These are phyloP conservation scores for Clanis bilineata DNA, from an alignment of 2,888 invertebrate genomes.

Conservation along the genomic window DNA sequence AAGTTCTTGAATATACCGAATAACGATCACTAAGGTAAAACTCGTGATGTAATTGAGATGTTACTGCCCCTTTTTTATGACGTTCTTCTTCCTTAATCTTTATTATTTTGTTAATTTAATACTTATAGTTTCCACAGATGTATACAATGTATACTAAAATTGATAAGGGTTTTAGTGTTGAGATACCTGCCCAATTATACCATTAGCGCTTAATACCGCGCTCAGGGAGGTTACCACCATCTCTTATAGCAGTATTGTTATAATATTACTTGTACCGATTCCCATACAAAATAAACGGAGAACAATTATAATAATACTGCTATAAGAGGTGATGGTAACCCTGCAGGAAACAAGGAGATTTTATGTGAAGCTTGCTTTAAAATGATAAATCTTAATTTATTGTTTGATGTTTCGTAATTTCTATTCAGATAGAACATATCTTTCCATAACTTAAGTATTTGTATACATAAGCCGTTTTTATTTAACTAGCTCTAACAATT, in stretches of 20 bases:
- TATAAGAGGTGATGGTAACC: too few species aligned
- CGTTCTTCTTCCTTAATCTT: conserved; percentile 16
- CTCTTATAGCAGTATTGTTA: too few species aligned
- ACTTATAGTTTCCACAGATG: neutral
- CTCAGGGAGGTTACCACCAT: too few species aligned
- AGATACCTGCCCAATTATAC: conserved; percentile 7
- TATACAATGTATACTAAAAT: conserved; percentile 7
- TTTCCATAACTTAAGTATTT: neutral
- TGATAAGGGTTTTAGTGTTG: conserved; percentile 12
- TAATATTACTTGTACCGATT: too few species aligned
- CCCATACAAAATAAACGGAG: too few species aligned
- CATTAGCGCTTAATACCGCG: neutral
- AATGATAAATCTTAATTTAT: neutral
- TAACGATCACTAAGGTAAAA: conserved; percentile 34
- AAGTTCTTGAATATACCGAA: conserved; percentile 28
- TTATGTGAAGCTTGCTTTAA: neutral
- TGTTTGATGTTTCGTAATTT: neutral
- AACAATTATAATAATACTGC: too few species aligned
- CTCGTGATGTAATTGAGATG: conserved; percentile 44
- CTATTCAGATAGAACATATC: neutral
- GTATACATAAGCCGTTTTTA: too few species aligned
- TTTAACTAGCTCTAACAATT: neutral
- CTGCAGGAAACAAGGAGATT: neutral
- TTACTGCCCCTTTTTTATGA: conserved; percentile 33
- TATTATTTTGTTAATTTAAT: conserved; percentile 14